Evolutionary conservation across 2,797 vertebrate species (phyloP).

Genomic region (Threskiornis aethiopicus): DNA sequence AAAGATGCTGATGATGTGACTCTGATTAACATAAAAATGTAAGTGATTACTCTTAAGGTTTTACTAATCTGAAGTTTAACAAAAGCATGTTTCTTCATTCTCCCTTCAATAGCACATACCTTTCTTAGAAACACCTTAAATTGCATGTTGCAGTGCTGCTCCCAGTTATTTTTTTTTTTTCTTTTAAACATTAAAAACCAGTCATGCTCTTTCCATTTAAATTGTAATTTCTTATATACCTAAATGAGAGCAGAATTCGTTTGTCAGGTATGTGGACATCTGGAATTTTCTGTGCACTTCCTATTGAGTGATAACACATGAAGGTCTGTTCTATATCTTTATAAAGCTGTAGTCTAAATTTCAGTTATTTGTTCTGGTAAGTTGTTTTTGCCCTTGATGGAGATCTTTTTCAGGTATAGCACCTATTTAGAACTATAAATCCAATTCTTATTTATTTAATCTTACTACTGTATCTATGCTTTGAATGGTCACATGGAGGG

Average conservation of each 20-base stretch:
- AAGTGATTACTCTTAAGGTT: neutral
- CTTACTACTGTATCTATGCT: neutral
- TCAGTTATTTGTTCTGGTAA: neutral
- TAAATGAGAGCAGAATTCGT: neutral
- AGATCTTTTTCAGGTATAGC: neutral
- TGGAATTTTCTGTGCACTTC: neutral
- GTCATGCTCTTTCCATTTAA: neutral
- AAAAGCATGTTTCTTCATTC: neutral
- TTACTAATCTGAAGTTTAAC: neutral
- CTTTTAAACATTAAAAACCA: neutral
- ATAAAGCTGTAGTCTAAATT: neutral
- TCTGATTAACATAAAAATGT: neutral
- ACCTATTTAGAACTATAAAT: neutral
- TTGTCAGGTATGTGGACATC: neutral
- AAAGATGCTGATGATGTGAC: neutral
- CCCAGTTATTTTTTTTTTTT: neutral
- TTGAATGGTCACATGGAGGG: neutral
- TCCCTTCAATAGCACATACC: neutral
- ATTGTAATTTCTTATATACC: neutral
- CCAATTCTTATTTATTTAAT: neutral
- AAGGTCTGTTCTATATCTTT: neutral
- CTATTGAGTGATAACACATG: neutral
- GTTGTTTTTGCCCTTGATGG: neutral
- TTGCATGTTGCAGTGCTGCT: neutral
- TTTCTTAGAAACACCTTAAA: neutral